phyloP scores from a whole-genome alignment of 1,140 invertebrate species.

The Schmidtea mediterranea region DNA sequence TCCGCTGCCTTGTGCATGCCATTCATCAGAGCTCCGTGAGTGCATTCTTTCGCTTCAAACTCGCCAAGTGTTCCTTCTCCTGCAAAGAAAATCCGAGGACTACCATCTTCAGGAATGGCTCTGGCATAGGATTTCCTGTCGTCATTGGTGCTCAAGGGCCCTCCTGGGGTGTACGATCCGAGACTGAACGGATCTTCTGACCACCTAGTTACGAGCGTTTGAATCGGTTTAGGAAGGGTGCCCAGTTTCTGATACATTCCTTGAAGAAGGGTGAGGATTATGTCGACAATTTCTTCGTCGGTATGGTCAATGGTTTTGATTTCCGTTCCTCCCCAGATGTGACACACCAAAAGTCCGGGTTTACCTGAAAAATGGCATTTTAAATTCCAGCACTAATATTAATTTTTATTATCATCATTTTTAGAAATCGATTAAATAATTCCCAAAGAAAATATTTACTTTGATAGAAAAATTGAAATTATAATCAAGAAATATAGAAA shows the following conservation, averaged over 20 bases:
- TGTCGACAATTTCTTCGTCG: neutral
- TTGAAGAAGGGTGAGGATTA: neutral
- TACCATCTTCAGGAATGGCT: neutral
- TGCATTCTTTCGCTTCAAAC: neutral
- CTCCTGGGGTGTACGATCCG: neutral
- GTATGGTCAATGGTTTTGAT: neutral
- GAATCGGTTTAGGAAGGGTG: neutral
- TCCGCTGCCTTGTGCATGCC: neutral
- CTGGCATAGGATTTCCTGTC: neutral
- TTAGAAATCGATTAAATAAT: too few species aligned
- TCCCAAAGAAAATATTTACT: too few species aligned
- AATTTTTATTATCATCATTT: too few species aligned
- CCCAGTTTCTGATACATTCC: neutral
- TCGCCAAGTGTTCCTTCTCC: neutral
- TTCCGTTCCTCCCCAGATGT: neutral
- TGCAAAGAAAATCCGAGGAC: neutral
- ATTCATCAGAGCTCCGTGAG: neutral
- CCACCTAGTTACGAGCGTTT: neutral
- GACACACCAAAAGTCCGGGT: neutral
- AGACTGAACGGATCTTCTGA: neutral
- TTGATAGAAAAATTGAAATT: too few species aligned
- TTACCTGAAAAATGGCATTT: slow-evolving; percentile 1
- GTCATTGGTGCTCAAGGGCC: neutral
- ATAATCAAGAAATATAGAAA: too few species aligned
- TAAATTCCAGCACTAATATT: too few species aligned